phyloP scores from a whole-genome alignment of 2,888 invertebrate genomes.

The Blastobasis adustella region DNA sequence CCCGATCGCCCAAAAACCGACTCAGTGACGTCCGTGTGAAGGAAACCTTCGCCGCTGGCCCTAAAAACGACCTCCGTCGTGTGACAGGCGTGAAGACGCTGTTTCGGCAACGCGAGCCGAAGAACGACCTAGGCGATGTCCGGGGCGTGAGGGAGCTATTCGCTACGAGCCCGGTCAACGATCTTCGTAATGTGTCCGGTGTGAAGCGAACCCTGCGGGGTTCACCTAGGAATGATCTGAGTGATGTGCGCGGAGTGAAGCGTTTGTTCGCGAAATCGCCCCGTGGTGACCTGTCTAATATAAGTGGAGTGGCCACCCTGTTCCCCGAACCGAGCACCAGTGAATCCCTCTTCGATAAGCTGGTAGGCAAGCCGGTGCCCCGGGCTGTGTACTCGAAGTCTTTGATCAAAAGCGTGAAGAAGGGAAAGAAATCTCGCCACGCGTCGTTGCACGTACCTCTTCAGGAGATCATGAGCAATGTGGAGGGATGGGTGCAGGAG shows the following conservation, averaged over 20 bases:
- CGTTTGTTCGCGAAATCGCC: slow-evolving; percentile 28
- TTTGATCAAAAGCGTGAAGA: slow-evolving; percentile 21
- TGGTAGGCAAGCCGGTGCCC: slow-evolving; percentile 38
- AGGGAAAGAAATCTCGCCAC: slow-evolving; percentile 17
- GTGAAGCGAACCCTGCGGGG: slow-evolving; percentile 34
- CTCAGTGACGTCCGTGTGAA: slow-evolving; percentile 50
- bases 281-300: slow-evolving; percentile 19
- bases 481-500: slow-evolving; percentile 43
- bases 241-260: slow-evolving; percentile 45
- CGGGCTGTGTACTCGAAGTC: slow-evolving; percentile 46
- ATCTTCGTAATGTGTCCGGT: slow-evolving; percentile 49
- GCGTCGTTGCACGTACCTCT: slow-evolving; percentile 26
- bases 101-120: slow-evolving; percentile 15
- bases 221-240: slow-evolving; percentile 44
- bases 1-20: slow-evolving; percentile 43
- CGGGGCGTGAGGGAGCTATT: slow-evolving; percentile 50
- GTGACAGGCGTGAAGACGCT: slow-evolving; percentile 33
- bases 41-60: slow-evolving; percentile 36
- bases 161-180: slow-evolving; percentile 37
- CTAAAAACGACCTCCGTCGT: slow-evolving; percentile 36
- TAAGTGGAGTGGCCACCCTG: slow-evolving; percentile 54
- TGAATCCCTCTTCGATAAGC: slow-evolving; percentile 31
- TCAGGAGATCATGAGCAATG: slow-evolving; percentile 23
- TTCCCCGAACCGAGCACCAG: slow-evolving; percentile 32
- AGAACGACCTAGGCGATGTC: slow-evolving; percentile 48